Evolutionary conservation across 2,797 vertebrate genomes (phyloP).

Genomic region (Percopsis omiscomaycus): DNA sequence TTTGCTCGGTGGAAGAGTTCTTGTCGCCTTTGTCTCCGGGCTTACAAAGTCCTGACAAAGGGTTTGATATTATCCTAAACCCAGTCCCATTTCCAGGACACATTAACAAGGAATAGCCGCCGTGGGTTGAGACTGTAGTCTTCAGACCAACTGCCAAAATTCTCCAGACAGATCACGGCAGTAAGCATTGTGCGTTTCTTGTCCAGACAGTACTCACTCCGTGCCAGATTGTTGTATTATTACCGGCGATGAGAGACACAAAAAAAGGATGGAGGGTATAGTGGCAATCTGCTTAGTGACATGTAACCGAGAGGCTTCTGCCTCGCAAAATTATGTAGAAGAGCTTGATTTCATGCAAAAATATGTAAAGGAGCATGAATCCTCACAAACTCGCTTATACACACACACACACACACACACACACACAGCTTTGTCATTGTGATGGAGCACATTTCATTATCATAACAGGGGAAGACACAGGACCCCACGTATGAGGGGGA

Average conservation of each 20-base stretch:
- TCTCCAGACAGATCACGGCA: slow-evolving; percentile 25
- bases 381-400: slow-evolving; percentile 34
- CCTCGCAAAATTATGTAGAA: slow-evolving; percentile 4
- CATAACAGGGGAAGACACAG: slow-evolving; percentile 38
- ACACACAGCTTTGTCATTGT: slow-evolving; percentile 51
- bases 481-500: slow-evolving; percentile 43
- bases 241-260: slow-evolving; percentile 10
- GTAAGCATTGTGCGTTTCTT: slow-evolving; percentile 42
- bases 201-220: slow-evolving; percentile 22
- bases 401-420: slow-evolving; percentile 15
- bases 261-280: slow-evolving; percentile 10
- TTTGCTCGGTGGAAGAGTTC: slow-evolving; percentile 69
- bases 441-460: slow-evolving; percentile 54
- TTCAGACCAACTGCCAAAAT: slow-evolving; percentile 25
- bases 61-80: slow-evolving; percentile 73
- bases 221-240: slow-evolving; percentile 1
- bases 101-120: slow-evolving; percentile 50
- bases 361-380: slow-evolving; percentile 34
- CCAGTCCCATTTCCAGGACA: slow-evolving; percentile 77
- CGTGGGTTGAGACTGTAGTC: slow-evolving; percentile 35
- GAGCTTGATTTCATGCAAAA: slow-evolving; percentile 37
- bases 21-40: slow-evolving; percentile 64
- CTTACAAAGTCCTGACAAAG: slow-evolving; percentile 75
- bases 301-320: slow-evolving; percentile 25
- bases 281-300: slow-evolving; percentile 15